phyloP scores from a whole-genome alignment of 1,140 invertebrate species.

The Pararge aegeria region DNA sequence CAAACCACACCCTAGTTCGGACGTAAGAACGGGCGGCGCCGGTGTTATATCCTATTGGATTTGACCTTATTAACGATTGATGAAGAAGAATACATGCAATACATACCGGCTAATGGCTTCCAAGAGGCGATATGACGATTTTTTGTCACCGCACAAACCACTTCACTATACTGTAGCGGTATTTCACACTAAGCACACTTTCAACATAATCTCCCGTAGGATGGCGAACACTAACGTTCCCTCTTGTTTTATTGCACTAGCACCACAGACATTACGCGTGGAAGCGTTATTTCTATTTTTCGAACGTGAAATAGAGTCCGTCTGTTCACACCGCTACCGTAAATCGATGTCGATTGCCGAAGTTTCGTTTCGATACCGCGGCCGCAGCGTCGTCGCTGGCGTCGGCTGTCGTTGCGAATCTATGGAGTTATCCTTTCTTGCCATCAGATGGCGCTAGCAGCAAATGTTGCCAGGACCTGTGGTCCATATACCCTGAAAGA shows the following conservation, averaged over 20 bases:
- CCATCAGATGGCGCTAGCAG: conserved; percentile 46
- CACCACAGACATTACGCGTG: conserved; percentile 66
- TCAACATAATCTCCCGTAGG: conserved; percentile 56
- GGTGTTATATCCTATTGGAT: conserved; percentile 28
- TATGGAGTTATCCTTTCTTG: neutral
- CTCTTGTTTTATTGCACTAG: conserved; percentile 64
- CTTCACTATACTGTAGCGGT: conserved; percentile 54
- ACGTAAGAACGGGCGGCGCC: neutral
- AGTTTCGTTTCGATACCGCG: conserved; percentile 57
- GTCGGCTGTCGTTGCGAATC: conserved; percentile 31
- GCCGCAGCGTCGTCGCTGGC: conserved; percentile 47
- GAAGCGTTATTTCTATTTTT: conserved; percentile 55
- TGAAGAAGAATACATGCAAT: conserved; percentile 32
- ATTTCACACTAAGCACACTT: conserved; percentile 70
- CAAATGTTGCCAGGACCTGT: conserved; percentile 26
- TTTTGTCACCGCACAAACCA: conserved; percentile 51
- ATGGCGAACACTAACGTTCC: conserved; percentile 60
- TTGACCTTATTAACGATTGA: conserved; percentile 19
- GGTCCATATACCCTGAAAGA: neutral
- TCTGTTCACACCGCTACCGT: conserved; percentile 54
- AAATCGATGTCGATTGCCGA: conserved; percentile 75
- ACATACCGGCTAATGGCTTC: conserved; percentile 60
- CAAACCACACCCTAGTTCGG: conserved; percentile 42
- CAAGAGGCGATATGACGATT: conserved; percentile 44
- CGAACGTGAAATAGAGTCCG: conserved; percentile 55